Evolutionary conservation across 2,888 invertebrate genomes (phyloP).

Genomic region (Cyclophora punctaria): DNA sequence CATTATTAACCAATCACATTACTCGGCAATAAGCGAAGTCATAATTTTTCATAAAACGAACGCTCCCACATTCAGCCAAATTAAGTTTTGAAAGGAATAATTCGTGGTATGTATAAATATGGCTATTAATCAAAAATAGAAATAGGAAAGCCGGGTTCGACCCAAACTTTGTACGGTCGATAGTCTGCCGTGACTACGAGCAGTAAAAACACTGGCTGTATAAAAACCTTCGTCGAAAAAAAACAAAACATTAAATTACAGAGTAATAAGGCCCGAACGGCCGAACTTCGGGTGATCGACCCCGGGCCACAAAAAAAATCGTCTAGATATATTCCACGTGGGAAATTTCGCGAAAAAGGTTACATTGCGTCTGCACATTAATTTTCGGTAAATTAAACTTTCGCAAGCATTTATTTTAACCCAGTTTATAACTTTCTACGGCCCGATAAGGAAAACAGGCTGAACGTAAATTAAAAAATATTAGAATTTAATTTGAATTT

Average conservation of each 20-base stretch:
- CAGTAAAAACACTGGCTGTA: conserved; percentile 57
- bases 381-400: conserved; percentile 23
- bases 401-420: conserved; percentile 11
- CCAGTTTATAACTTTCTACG: conserved; percentile 6
- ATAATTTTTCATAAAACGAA: no score
- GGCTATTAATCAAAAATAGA: conserved; percentile 38
- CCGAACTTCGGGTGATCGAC: conserved; percentile 61
- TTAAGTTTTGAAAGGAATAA: neutral
- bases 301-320: conserved; percentile 35
- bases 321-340: conserved; percentile 62
- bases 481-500: conserved; percentile 3
- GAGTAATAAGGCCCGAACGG: conserved; percentile 59
- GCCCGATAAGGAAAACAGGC: neutral
- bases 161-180: conserved; percentile 45
- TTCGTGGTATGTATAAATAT: conserved; percentile 9
- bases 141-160: conserved; percentile 15
- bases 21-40: no score
- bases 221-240: conserved; percentile 51
- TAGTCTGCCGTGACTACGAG: conserved; percentile 62
- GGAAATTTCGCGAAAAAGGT: conserved; percentile 56
- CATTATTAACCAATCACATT: no score
- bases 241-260: conserved; percentile 68
- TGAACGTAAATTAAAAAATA: neutral
- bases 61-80: no score
- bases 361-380: conserved; percentile 26